phyloP scores from a whole-genome alignment of 1,140 invertebrate genomes.

The Propsilocerus akamusi region DNA sequence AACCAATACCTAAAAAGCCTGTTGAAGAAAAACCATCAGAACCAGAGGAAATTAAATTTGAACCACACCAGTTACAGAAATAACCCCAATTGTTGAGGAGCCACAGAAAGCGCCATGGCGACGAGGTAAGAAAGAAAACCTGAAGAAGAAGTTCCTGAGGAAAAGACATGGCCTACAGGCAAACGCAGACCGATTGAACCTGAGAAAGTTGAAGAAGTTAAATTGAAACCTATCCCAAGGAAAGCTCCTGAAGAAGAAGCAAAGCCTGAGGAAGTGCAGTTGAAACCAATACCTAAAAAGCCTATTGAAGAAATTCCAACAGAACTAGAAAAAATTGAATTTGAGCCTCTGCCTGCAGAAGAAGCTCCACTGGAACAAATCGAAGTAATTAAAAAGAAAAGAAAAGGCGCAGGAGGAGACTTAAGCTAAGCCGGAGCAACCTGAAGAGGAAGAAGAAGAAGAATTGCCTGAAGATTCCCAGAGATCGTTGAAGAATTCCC shows the following conservation, averaged over 20 bases:
- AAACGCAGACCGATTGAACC: conserved; percentile 23
- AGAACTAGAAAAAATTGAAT: conserved; percentile 19
- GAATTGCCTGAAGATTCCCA: conserved; percentile 19
- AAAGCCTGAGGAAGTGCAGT: conserved; percentile 16
- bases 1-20: too few relatives aligned
- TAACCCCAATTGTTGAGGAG: too few relatives aligned
- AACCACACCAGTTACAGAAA: too few relatives aligned
- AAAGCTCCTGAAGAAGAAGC: conserved; percentile 18
- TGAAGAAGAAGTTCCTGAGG: too few relatives aligned
- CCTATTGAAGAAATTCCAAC: conserved; percentile 10
- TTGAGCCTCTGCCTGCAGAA: conserved; percentile 23
- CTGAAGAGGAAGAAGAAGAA: conserved; percentile 19
- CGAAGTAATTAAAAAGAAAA: conserved; percentile 18
- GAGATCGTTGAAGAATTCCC: conserved; percentile 15
- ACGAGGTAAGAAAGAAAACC: too few relatives aligned
- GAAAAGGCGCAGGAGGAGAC: conserved; percentile 18
- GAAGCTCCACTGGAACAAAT: conserved; percentile 15
- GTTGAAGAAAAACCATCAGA: too few relatives aligned
- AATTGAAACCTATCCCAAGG: conserved; percentile 28
- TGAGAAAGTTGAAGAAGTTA: conserved; percentile 25
- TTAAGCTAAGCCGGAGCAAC: conserved; percentile 16
- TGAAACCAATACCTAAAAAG: conserved; percentile 14
- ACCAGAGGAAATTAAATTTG: too few relatives aligned
- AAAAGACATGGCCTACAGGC: conserved; percentile 24
- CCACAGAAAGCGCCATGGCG: too few relatives aligned